Base-by-base conservation (phyloP, 2,797 vertebrate species). In the Hippoglossus hippoglossus region DNA sequence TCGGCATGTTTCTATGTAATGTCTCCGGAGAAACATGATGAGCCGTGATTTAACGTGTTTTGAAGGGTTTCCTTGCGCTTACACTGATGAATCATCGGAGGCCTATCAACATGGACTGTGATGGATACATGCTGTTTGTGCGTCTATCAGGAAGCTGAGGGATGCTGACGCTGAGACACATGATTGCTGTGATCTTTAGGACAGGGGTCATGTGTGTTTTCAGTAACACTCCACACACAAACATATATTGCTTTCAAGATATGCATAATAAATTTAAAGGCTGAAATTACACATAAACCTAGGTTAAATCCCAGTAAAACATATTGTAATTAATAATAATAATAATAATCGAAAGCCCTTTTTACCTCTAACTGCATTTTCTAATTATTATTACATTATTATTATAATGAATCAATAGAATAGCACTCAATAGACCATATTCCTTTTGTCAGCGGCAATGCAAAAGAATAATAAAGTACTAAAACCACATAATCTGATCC, bases 91-190 rank as follows among this genome's bases (percentile, higher is more conserved):
- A 69, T 83, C 66, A 74, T 21, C 13, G 34, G 56, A 69, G 59
- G 55, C 56, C 85, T 60, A 63, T 86, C 86, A 76, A 41, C 67
- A 10, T 34, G 50, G 6, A 13, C 36, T 1, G 41, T 82, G 89
- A 90, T 70, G 1, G 56, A 88, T 86, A 77, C 64, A 7, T 67
- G 2, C 19, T 56, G 24, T 84, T 19, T 34, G 6, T 31, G 28
- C 18, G 10, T 59, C 12, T 13, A 73, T 87, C 70, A 59, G 67
- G 82, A 84, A 87, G 49, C 74, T 5, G 6, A 3, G 54, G 49
- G 54, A 71, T 51, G 5, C 66, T 44, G 77, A 80, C 75, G 73
- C 78, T 59, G 62, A 67, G 59, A 62, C 62, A 25, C 65, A 47
- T 34, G 79, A 71, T 54, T 44, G 55, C 41, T 65, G 75, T 58